Percentiles rank a stretch among this genome's conserved stretches.
Evolutionary conservation across 2,888 invertebrate genomes (phyloP).

Genomic region (Dysmachus trigonus): DNA sequence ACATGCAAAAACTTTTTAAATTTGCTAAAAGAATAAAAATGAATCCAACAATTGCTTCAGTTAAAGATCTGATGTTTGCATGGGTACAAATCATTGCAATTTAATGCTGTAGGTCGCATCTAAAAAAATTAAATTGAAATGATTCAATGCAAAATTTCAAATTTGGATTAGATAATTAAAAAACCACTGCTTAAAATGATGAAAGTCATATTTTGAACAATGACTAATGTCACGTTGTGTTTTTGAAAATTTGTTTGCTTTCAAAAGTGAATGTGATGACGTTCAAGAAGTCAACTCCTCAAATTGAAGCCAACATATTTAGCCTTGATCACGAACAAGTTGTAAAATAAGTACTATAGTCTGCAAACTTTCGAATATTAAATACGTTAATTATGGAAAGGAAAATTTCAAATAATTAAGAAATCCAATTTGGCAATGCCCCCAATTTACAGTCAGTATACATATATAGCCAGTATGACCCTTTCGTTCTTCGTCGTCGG

Average conservation of each 20-base stretch:
- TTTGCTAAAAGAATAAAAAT: no score
- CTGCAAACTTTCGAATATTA: background rate
- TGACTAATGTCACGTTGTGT: background rate
- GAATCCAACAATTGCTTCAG: no score
- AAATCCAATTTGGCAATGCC: background rate
- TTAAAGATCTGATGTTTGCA: no score
- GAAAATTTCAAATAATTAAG: background rate
- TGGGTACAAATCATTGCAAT: no score
- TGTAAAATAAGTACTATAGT: background rate
- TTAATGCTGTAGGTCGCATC: no score
- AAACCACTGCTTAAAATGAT: no score
- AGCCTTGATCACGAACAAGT: background rate
- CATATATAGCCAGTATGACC: background rate
- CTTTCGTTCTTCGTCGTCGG: background rate
- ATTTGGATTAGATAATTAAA: no score
- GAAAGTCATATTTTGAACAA: no score
- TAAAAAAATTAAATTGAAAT: no score
- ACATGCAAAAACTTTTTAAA: no score
- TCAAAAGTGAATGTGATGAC: background rate
- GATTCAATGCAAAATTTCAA: no score
- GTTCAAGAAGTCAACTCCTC: background rate
- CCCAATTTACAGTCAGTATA: background rate
- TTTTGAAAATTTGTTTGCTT: background rate
- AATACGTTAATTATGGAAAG: background rate
- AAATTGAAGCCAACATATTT: background rate